Conservation (phyloP, 2,113 vertebrate genomes). For the Plecotus auritus region DNA sequence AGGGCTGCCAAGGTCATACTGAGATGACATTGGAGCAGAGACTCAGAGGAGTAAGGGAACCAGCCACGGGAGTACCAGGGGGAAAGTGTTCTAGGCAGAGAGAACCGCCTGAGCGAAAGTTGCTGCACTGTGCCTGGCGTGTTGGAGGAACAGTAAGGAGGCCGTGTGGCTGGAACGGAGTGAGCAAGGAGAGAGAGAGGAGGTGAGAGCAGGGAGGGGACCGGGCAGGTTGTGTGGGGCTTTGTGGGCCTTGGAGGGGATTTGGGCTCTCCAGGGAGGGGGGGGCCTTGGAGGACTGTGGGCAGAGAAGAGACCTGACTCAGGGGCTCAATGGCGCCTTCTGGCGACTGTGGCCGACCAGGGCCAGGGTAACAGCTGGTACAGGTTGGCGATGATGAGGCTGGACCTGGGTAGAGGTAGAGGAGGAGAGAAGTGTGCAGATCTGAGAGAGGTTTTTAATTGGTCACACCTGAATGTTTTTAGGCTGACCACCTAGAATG, state of each 20-base stretch:
- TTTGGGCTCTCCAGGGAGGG: background rate
- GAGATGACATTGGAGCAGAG: background rate
- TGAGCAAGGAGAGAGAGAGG: background rate
- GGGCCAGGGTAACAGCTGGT: background rate
- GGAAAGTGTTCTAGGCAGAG: background rate
- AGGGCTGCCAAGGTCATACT: background rate
- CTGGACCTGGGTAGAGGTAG: background rate
- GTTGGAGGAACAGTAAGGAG: background rate
- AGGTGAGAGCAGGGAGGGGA: too few relatives aligned
- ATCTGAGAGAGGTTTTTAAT: background rate
- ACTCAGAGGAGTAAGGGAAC: background rate
- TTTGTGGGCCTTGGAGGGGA: background rate
- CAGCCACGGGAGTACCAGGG: background rate
- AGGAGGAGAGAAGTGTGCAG: background rate
- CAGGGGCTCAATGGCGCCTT: background rate
- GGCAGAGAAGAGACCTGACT: background rate
- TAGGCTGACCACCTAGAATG: background rate
- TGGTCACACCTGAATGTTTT: background rate
- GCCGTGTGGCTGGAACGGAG: background rate
- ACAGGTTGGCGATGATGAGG: background rate
- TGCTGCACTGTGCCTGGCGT: rapidly evolving
- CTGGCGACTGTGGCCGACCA: background rate
- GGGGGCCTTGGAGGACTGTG: background rate
- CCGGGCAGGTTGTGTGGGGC: rapidly evolving
- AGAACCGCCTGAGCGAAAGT: background rate